Base-by-base conservation (phyloP, 2,113 vertebrate species). In the Tenrec ecaudatus region DNA sequence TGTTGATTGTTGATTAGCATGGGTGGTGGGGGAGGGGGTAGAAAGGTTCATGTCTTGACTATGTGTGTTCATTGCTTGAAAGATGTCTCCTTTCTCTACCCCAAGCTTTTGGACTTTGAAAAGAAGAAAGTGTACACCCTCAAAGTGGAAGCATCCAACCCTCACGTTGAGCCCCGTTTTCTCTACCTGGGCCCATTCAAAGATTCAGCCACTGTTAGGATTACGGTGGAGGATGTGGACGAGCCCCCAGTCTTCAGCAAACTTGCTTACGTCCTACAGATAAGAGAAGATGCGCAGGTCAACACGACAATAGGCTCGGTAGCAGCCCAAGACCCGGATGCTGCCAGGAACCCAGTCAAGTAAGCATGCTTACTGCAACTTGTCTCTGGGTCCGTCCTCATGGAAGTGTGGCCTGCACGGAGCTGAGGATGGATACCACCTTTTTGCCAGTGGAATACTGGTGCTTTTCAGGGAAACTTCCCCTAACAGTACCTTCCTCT, bases 191-290 rank as follows among this genome's bases (percentile, higher is more conserved):
- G 99, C 0, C 98, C 99, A 6, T 99, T 99, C 98, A 98, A 98
- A 93, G 99, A 99, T 79, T 98, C 98, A 19, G 98, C 99, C 78
- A 98, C 98, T 0, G 93, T 99, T 77, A 99, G 98, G 98, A 98
- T 99, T 60, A 60, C 96, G 1, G 99, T 99, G 87, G 99, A 99
- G 89, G 99, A 99, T 88, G 98, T 99, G 71, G 99, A 99, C 22
- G 99, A 99, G 95, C 99, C 99, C 1, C 99, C 99, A 0, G 96
- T 99, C 91, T 99, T 99, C 87, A 98, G 98, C 96, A 98, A 98
- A 66, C 92, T 98, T 87, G 98, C 98, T 86, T 99, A 99, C 79
- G 57, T 98, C 80, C 98, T 99, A 92, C 99, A 99, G 95, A 98
- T 99, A 36, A 99, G 98, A 88, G 99, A 99, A 97, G 98, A 99